Evolutionary conservation across 2,113 vertebrate genomes (phyloP).

Genomic region (Pterophyllum scalare): DNA sequence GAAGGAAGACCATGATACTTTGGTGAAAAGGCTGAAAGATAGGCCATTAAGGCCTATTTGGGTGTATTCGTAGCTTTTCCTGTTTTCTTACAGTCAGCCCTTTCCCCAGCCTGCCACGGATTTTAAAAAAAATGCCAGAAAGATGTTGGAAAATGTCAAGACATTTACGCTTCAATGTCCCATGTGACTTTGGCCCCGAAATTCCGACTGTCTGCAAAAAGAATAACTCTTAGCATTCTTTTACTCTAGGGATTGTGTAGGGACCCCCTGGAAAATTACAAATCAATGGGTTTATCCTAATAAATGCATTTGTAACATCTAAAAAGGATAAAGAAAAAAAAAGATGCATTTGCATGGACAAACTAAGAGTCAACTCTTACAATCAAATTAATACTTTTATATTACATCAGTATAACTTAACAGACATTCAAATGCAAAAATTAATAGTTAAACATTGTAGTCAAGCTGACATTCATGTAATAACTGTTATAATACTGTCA

Average conservation of each 20-base stretch:
- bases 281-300: not conserved
- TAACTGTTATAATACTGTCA: no score
- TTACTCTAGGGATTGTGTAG: no score
- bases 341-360: not conserved
- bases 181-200: not conserved
- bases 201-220: not conserved
- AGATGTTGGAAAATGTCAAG: not conserved
- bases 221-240: not conserved
- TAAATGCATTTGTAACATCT: not conserved
- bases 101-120: constrained; percentile 34
- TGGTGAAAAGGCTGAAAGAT: constrained; percentile 33
- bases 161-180: not conserved
- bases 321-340: not conserved
- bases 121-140: not conserved
- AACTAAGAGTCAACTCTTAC: not conserved
- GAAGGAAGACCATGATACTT: constrained; percentile 19
- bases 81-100: constrained; percentile 5
- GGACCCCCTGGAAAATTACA: not conserved
- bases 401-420: not conserved
- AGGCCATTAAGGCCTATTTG: not conserved
- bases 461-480: no score
- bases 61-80: constrained; percentile 62
- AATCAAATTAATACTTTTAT: not conserved
- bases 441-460: not conserved
- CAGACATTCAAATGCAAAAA: not conserved